Evolutionary conservation across 2,797 vertebrate species (phyloP), one percentile per base, ranked within the genome.

Genomic region (Calcarius lapponicus): DNA sequence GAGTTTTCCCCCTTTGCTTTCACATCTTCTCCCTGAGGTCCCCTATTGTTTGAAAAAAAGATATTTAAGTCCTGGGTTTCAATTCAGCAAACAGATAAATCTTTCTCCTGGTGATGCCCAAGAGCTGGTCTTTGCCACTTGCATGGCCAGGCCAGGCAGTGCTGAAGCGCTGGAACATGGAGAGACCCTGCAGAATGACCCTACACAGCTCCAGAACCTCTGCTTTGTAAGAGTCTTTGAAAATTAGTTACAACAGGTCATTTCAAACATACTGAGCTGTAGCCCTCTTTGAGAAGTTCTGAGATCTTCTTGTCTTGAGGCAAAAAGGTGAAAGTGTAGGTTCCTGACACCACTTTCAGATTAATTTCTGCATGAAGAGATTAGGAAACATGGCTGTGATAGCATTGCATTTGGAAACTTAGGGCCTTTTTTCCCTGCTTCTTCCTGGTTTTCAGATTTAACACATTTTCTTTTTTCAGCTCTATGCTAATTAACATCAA

Each of bases 391-490:
- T 25, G 74, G 51, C 40, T 58, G 45, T 5, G 2, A 17, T 40
- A 38, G 45, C 25, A 40, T 26, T 81, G 47, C 36, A 50, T 84
- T 57, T 54, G 38, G 73, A 92, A 96, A 64, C 14, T 6, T 20
- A 15, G 1, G 26, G 18, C 0, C 26, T 47, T 62, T 58, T 58
- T 53, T 51, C 25, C 24, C 88, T 74, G 6, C 36, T 86, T 91
- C 48, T 90, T 91, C 53, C 54, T 54, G n/a, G 10, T 62, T 90
- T 90, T 95, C 61, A 74, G 60, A 73, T 80, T 90, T 84, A 94
- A 67, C 83, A 90, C 64, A 61, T 92, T 93, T 93, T 93, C 80
- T 80, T 91, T 88, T 90, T 81, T 78, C 88, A 90, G 75, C 74
- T 83, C 58, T 76, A 92, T 5, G 3, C 80, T 94, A 96, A 95